Conservation (phyloP, 2,888 invertebrate species). For the Lissocephala sabroskyi region DNA sequence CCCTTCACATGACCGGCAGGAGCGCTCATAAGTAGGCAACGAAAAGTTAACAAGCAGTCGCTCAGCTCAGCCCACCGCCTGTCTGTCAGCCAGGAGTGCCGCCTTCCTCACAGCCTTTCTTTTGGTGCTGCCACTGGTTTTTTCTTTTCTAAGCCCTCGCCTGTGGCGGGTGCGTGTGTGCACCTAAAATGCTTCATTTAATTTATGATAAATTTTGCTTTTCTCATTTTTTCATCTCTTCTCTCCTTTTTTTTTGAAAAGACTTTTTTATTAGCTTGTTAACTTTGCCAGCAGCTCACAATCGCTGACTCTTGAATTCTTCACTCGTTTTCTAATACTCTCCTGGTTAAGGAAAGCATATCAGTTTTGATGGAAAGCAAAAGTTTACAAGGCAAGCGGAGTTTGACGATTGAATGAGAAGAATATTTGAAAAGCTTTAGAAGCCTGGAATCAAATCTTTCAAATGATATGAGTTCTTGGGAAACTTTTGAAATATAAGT, state of each 20-base stretch:
- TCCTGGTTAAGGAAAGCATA: too few relatives aligned
- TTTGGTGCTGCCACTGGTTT: too few relatives aligned
- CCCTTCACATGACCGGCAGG: background rate
- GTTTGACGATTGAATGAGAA: too few relatives aligned
- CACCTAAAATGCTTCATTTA: slow-evolving; percentile 45
- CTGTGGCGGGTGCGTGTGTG: background rate
- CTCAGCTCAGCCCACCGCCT: slow-evolving; percentile 12
- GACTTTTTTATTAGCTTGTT: slow-evolving; percentile 56
- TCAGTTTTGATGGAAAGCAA: too few relatives aligned
- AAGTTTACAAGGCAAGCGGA: too few relatives aligned
- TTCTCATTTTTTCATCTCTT: too few relatives aligned
- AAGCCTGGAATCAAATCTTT: too few relatives aligned
- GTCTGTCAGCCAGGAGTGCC: slow-evolving; percentile 22
- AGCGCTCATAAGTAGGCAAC: slow-evolving; percentile 3
- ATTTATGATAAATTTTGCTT: slow-evolving; percentile 53
- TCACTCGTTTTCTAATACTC: background rate
- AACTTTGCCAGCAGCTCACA: slow-evolving; percentile 32
- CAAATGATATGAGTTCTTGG: too few relatives aligned
- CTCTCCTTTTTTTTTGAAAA: slow-evolving; percentile 15
- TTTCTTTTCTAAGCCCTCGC: background rate
- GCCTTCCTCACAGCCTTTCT: background rate
- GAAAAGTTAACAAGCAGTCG: slow-evolving; percentile 1
- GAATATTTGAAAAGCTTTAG: too few relatives aligned
- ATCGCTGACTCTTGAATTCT: slow-evolving; percentile 9
- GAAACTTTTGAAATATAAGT: too few relatives aligned